phyloP scores from a whole-genome alignment of 2,113 vertebrate genomes.

The Cephalopterus ornatus region DNA sequence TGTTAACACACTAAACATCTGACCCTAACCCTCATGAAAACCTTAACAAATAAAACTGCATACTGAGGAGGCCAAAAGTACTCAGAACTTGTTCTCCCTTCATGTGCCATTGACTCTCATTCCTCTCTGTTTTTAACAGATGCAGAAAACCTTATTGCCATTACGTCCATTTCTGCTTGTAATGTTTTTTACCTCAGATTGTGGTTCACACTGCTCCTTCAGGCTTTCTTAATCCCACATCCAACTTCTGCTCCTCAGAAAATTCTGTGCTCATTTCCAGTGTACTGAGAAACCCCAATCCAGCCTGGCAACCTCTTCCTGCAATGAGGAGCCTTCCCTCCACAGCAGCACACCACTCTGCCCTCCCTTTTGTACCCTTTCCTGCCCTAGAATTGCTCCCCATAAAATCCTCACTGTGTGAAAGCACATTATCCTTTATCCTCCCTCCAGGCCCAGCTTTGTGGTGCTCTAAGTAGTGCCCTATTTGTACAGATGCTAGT shows the following conservation, averaged over 20 bases:
- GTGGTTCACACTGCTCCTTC: neutral
- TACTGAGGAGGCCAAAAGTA: neutral
- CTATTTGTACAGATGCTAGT: neutral
- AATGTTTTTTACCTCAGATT: neutral
- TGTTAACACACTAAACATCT: fast-evolving
- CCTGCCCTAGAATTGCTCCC: neutral
- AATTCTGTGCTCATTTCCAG: neutral
- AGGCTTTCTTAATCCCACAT: neutral
- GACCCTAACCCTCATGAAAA: neutral
- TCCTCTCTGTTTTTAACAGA: neutral
- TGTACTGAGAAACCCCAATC: neutral
- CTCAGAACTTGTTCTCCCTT: neutral
- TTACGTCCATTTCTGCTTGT: neutral
- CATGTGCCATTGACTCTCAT: neutral
- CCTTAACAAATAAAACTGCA: neutral
- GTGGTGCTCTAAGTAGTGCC: neutral
- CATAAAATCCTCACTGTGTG: neutral
- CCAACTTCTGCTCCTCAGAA: neutral
- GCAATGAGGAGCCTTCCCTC: fast-evolving
- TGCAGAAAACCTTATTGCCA: neutral
- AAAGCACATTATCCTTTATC: neutral
- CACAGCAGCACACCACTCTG: neutral
- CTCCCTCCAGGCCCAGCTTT: neutral
- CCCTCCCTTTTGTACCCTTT: neutral
- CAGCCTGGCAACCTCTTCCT: neutral